Conservation (phyloP, 2,113 vertebrate species). For the Daboia siamensis region DNA sequence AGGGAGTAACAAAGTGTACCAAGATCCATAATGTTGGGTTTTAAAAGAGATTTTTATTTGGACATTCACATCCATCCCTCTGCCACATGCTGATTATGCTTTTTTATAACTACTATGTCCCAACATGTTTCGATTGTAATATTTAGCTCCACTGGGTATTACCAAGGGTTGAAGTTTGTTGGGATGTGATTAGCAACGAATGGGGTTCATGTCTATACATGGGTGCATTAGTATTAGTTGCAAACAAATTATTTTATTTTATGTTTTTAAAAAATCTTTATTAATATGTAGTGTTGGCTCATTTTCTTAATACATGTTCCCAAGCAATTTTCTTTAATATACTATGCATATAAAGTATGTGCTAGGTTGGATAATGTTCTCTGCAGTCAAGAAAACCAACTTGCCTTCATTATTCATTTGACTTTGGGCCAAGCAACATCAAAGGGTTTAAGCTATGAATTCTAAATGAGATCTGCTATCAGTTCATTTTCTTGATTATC, state of each 20-base stretch:
- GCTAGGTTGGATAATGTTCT: not conserved
- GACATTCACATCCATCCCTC: not conserved
- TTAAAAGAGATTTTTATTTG: conserved; percentile 7
- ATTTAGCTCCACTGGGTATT: not conserved
- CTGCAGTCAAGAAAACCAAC: not conserved
- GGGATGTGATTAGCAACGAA: not conserved
- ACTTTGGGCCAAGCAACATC: not conserved
- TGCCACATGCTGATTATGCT: not conserved
- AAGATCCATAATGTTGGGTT: not conserved
- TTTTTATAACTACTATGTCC: not conserved
- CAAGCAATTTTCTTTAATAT: not conserved
- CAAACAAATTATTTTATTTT: not conserved
- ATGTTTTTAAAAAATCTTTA: not conserved
- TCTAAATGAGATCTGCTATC: not conserved
- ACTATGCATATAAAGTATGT: not conserved
- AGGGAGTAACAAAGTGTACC: not conserved
- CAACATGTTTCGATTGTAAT: not conserved
- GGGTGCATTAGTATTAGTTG: not conserved
- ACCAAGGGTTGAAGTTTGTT: not conserved
- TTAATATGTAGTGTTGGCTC: not conserved
- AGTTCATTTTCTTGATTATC: not conserved
- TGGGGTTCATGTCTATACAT: not conserved
- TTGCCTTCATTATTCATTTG: not conserved
- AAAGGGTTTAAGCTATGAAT: not conserved
- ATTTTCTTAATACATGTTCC: not conserved